Base-by-base conservation (phyloP, 2,797 vertebrate genomes). In the Pangasius krempfi region DNA sequence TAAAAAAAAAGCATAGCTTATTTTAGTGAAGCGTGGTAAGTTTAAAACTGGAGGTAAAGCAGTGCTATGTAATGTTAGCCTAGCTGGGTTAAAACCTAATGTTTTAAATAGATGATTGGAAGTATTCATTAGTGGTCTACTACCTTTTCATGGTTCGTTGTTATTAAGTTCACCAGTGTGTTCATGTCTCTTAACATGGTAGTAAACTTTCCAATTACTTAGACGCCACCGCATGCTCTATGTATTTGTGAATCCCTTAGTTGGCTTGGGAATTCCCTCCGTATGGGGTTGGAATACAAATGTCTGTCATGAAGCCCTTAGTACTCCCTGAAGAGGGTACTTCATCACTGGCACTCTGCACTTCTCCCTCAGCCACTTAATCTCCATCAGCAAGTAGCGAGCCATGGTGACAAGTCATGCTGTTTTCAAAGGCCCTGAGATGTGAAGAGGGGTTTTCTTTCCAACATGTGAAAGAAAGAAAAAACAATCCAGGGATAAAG, bases 291-390 rank as follows among this genome's bases (percentile, higher is more conserved):
- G 84, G 84, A 91, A 92, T 90, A 82, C 78, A 80, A 22, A 86
- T 62, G 81, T 88, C 87, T 81, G 79, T 88, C 90, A 85, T 76
- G 86, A 80, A 87, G 80, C 83, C 66, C 73, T 83, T 50, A 76
- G 70, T 33, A 72, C 66, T 44, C 27, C 62, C 62, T 85, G 84
- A 87, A 86, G 89, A 89, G 90, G 73, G 88, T 62, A 58, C 44
- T 90, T 92, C 83, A 88, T 85, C 85, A 88, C 56, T 27, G 73
- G n/a, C 87, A 76, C 85, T 90, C 88, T 50, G 86, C 79, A 84
- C 79, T 85, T 86, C 81, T 52, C 50, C 84, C 75, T 79, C 25
- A 70, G 88, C 81, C 76, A 82, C 87, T 90, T 91, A 70, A 88
- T 90, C 88, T 87, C 64, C 70, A 72, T 90, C 88, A 87, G 52